phyloP scores from a whole-genome alignment of 2,113 vertebrate genomes.

The Nothocercus nigrocapillus region DNA sequence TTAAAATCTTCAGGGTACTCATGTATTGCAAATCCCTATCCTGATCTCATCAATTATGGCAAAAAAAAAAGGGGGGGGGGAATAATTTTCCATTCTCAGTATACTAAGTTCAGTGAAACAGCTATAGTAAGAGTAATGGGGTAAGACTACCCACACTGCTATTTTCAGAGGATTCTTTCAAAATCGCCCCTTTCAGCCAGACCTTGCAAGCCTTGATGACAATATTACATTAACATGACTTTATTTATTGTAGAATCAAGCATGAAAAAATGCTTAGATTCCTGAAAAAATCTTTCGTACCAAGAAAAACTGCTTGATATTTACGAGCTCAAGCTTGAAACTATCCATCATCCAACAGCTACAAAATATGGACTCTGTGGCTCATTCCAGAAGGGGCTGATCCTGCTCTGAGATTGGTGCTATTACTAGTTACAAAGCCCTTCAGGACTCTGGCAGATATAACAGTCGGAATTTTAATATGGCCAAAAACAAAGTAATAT shows the following conservation, averaged over 20 bases:
- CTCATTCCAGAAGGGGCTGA: not conserved
- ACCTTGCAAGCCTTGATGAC: not conserved
- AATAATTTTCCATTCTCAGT: constrained; percentile 39
- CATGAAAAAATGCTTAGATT: not conserved
- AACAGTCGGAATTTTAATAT: not conserved
- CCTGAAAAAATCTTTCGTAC: not conserved
- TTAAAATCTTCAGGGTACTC: constrained; percentile 20
- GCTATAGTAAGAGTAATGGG: not conserved
- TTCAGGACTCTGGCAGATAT: not conserved
- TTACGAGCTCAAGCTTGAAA: not conserved
- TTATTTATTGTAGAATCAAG: not conserved
- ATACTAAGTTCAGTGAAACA: constrained; percentile 8
- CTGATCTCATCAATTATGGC: constrained; percentile 53
- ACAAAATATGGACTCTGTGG: not conserved
- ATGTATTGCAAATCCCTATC: constrained; percentile 15
- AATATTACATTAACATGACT: not conserved
- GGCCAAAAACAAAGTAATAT: not conserved
- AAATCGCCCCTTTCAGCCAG: not conserved
- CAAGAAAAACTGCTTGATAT: not conserved
- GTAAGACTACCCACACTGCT: not conserved
- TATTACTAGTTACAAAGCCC: not conserved
- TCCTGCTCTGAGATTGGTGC: not conserved
- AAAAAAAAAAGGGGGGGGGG: constrained; percentile 22
- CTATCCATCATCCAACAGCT: not conserved
- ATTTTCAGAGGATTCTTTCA: constrained; percentile 12